These are phyloP conservation scores for Conger conger DNA, from an alignment of 2,113 vertebrate genomes.

Conservation along the genomic window DNA sequence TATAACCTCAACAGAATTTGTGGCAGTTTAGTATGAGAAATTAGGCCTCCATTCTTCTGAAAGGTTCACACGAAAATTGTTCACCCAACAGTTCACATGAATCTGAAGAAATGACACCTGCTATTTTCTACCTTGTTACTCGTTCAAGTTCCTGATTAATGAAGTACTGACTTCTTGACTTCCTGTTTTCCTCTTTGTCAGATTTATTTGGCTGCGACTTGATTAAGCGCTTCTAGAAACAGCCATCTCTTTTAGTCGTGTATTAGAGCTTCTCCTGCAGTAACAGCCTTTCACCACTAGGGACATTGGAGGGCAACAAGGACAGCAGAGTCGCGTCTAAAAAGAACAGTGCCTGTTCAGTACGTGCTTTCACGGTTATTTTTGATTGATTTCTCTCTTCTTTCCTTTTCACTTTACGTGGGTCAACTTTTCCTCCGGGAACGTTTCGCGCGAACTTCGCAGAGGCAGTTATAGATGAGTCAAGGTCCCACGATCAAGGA, in stretches of 20 bases:
- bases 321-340: neutral
- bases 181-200: neutral
- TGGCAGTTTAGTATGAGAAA: too few species aligned
- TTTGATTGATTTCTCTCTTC: neutral
- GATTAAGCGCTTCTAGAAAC: neutral
- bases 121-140: too few species aligned
- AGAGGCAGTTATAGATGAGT: conserved; percentile 59
- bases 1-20: too few species aligned
- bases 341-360: neutral
- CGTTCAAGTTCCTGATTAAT: too few species aligned
- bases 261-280: neutral
- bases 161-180: too few species aligned
- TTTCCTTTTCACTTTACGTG: conserved; percentile 34
- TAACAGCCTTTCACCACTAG: neutral
- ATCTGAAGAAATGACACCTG: too few species aligned
- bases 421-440: conserved; percentile 61
- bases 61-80: too few species aligned
- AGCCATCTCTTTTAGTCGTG: neutral
- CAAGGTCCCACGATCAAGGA: conserved; percentile 62
- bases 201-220: neutral
- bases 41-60: too few species aligned
- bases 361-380: neutral
- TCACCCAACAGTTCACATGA: too few species aligned
- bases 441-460: conserved; percentile 65
- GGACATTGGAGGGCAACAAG: neutral